Evolutionary conservation across 2,113 vertebrate genomes (phyloP), one percentile per base, ranked within the genome.

Genomic region (Chaenocephalus aceratus): DNA sequence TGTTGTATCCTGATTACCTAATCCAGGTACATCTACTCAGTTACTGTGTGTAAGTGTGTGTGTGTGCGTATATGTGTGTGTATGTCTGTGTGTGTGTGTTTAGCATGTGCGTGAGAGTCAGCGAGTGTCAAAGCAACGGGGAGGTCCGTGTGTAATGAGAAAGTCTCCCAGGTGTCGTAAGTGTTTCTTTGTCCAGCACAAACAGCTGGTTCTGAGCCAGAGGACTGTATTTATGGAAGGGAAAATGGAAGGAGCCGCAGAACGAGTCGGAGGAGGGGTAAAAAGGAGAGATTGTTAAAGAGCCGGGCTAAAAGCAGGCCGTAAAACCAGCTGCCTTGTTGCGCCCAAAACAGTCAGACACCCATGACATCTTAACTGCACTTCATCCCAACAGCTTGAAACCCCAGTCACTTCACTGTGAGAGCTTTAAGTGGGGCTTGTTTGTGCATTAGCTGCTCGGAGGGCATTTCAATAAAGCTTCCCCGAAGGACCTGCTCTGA

Each of bases 201-300:
- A 91, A 92, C 91, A 93, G 92, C 93, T 93, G 93, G 88, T 90
- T 70, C 77, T 49, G 49, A 71, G 83, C 88, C 89, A 86, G 75
- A 86, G 10, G 10, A 79, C 88, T 75, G 72, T 75, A 84, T 81
- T 93, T 93, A 92, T 80, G 75, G 74, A 84, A 80, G 79, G 70
- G 36, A 88, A 89, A 92, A 87, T 88, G 81, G 81, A 87, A 85
- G 82, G 64, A 72, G 84, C 65, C 54, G 81, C 70, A 80, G 70
- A 77, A 87, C 77, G 79, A 68, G 70, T 57, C 65, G 48, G 52
- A n/a, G 51, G 51, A 59, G 18, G 30, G 44, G 45, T 16, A 12
- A 51, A 49, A 56, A 53, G 26, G 60, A 60, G 56, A 84, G 88
- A 58, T 54, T 77, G 66, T 62, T 75, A 49, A 81, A 56, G 10